Base-by-base conservation (phyloP, 2,797 vertebrate species). In the Crocodylus rhombifer region DNA sequence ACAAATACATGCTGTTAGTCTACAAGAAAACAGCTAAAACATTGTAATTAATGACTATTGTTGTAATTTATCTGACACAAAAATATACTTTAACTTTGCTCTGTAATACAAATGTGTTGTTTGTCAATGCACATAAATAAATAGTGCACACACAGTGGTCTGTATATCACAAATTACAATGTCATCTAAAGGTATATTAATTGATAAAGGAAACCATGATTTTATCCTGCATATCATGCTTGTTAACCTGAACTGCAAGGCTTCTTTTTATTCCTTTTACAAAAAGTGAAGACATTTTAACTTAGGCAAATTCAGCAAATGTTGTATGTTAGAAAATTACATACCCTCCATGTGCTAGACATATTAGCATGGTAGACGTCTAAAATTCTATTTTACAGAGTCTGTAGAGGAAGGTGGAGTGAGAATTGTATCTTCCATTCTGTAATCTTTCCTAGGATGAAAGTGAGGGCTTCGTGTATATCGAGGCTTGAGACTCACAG, bases 321-420 rank as follows among this genome's bases (percentile, higher is more conserved):
- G 3, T 79, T 78, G 79, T 5, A 76, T 26, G 17, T 89, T 82
- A 93, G 30, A 71, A 94, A 95, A 96, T 25, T 84, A 92, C 62
- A 86, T 6, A 89, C 7, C 25, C 42, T 69, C 60, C 56, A 65
- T 0, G 11, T 33, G 21, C 79, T 1, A 88, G n/a, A 20, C 30
- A 76, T 5, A 30, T 73, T 58, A 84, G 33, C 51, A 67, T 89
- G 84, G 63, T 4, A 92, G 57, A 88, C 23, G 73, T 77, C 77
- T 86, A 95, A 95, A 92, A 95, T 86, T 90, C 91, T 93, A 85
- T 75, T 97, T 97, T 94, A 96, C 94, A 96, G 94, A 92, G 91
- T 95, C 95, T 93, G 78, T 83, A 95, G 96, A 97, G 86, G 94
- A 87, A 91, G 94, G 57, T 55, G 84, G 90, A 65, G 14, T 79